A percentile compares a stretch with the other conserved stretches of the same genome.
phyloP scores from a whole-genome alignment of 64 coral and sea anemone species.

The Stichodactyla mertensii region DNA sequence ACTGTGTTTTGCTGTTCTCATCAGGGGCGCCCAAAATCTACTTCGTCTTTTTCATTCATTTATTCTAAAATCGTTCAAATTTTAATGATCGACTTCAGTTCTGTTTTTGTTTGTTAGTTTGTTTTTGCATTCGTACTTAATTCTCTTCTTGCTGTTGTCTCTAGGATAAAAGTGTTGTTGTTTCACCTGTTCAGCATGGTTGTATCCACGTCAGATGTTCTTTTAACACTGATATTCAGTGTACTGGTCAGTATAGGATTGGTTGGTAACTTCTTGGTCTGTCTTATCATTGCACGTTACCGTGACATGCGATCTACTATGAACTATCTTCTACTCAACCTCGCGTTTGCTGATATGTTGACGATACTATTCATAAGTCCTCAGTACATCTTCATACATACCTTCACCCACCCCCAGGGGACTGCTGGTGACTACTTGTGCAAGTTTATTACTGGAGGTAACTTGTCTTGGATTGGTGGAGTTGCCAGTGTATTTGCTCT shows the following conservation, averaged over 20 bases:
- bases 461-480: constrained; percentile 17
- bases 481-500: background rate
- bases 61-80: too few relatives aligned
- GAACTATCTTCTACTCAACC: constrained; percentile 11
- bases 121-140: too few relatives aligned
- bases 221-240: background rate
- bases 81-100: too few relatives aligned
- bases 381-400: constrained; percentile 21
- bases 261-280: constrained; percentile 10
- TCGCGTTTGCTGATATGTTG: constrained; percentile 4
- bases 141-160: too few relatives aligned
- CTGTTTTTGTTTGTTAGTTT: too few relatives aligned
- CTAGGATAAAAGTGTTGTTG: too few relatives aligned
- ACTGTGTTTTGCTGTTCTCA: too few relatives aligned
- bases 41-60: too few relatives aligned
- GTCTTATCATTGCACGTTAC: background rate
- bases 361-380: constrained; percentile 18
- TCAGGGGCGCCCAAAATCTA: too few relatives aligned
- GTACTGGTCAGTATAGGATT: background rate
- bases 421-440: background rate
- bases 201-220: background rate
- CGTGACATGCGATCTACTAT: constrained; percentile 10
- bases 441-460: constrained; percentile 13
- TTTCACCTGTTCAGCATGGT: too few relatives aligned
- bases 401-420: constrained; percentile 3